Conservation (phyloP, 2,113 vertebrate genomes). For the Poeciliopsis occidentalis region DNA sequence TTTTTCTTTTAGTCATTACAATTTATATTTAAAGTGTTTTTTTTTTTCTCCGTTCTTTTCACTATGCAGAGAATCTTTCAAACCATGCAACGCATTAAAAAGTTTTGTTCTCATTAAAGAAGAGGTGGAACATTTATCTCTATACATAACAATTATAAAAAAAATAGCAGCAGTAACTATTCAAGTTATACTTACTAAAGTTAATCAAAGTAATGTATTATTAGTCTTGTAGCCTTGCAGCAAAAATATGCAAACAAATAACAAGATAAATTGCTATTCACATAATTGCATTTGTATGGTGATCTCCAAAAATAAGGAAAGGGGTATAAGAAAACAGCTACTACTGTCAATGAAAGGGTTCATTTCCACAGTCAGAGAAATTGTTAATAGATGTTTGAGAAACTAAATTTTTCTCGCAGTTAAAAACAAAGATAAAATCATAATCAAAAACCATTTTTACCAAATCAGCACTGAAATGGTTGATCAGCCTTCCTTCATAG, state of each 20-base stretch:
- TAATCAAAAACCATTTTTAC: not conserved
- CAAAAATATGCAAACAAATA: not conserved
- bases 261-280: not conserved
- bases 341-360: not conserved
- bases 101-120: too few relatives aligned
- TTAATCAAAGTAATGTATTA: not conserved
- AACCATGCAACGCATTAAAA: too few relatives aligned
- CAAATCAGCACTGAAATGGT: not conserved
- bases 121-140: too few relatives aligned
- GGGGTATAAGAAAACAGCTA: not conserved
- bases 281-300: not conserved
- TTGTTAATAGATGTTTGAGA: not conserved
- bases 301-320: not conserved
- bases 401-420: too few relatives aligned
- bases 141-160: too few relatives aligned
- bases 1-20: too few relatives aligned
- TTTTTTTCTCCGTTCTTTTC: too few relatives aligned
- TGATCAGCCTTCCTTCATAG: not conserved
- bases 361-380: not conserved
- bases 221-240: not conserved
- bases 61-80: too few relatives aligned
- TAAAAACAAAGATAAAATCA: not conserved
- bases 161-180: not conserved
- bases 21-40: too few relatives aligned
- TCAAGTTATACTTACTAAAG: not conserved